Conservation (phyloP, 2,113 vertebrate species). For the Dolichotis patagonum region DNA sequence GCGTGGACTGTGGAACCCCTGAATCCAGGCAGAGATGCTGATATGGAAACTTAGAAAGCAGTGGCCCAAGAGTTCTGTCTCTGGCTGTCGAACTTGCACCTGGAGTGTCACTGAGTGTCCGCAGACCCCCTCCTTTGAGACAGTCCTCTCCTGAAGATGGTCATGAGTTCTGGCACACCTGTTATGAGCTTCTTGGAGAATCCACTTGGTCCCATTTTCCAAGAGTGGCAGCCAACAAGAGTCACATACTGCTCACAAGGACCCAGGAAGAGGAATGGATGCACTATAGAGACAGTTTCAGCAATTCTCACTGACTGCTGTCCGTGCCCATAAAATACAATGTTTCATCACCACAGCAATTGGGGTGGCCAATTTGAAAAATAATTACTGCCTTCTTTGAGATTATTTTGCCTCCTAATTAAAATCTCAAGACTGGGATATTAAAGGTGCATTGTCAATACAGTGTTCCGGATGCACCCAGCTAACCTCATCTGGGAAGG, state of each 20-base stretch:
- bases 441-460: conserved; percentile 84
- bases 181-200: neutral
- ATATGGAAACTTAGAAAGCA: neutral
- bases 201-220: neutral
- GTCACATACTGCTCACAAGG: neutral
- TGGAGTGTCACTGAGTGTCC: neutral
- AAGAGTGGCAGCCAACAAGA: neutral
- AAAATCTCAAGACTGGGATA: conserved; percentile 86
- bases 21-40: neutral
- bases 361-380: conserved; percentile 84
- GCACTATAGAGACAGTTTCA: conserved; percentile 67
- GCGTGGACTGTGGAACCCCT: neutral
- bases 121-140: neutral
- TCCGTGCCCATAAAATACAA: conserved; percentile 75
- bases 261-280: neutral
- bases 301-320: conserved; percentile 76
- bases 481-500: conserved; percentile 85
- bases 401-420: conserved; percentile 87
- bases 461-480: conserved; percentile 76
- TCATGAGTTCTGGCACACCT: neutral
- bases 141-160: neutral
- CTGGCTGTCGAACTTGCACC: neutral
- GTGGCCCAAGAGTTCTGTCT: accelerated
- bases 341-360: conserved; percentile 81
- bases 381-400: conserved; percentile 85